Percentiles rank a stretch among this genome's conserved stretches.
These are phyloP conservation scores for Sarcophaga caerulescens DNA, from an alignment of 2,888 invertebrate species.

Conservation along the genomic window DNA sequence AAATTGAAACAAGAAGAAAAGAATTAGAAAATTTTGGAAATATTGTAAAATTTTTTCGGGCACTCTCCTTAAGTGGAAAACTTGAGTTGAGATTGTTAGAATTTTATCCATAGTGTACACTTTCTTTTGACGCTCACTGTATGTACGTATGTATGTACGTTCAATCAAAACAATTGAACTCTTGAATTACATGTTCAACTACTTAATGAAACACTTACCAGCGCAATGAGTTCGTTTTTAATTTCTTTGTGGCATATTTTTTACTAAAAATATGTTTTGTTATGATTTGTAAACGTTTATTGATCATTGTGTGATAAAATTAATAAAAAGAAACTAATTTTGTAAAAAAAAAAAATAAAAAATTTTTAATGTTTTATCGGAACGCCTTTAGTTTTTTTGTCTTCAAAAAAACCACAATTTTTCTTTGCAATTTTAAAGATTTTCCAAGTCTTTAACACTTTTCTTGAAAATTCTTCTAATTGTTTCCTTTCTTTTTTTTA, in stretches of 20 bases:
- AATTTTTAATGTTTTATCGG: neutral
- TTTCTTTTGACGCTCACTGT: too few relatives aligned
- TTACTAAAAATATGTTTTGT: constrained; percentile 23
- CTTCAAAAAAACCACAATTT: too few relatives aligned
- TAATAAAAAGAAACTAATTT: neutral
- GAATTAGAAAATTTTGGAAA: too few relatives aligned
- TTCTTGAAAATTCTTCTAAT: neutral
- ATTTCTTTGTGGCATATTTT: constrained; percentile 10
- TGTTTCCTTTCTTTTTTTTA: neutral
- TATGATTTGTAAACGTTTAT: constrained; percentile 32
- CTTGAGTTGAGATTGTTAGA: too few relatives aligned
- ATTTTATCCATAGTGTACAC: too few relatives aligned
- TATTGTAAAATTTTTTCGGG: too few relatives aligned
- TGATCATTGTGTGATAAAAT: constrained; percentile 26
- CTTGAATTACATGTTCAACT: neutral
- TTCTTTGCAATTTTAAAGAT: too few relatives aligned
- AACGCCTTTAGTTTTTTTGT: neutral
- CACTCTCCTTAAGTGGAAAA: too few relatives aligned
- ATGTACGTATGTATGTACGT: neutral
- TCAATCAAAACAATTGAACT: neutral
- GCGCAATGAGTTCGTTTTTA: neutral
- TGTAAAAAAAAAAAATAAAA: neutral
- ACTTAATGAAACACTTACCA: constrained; percentile 28
- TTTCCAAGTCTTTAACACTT: neutral
- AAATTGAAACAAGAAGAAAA: too few relatives aligned